These are phyloP conservation scores for Nothocercus julius DNA, from an alignment of 2,113 vertebrate genomes.

Conservation along the genomic window DNA sequence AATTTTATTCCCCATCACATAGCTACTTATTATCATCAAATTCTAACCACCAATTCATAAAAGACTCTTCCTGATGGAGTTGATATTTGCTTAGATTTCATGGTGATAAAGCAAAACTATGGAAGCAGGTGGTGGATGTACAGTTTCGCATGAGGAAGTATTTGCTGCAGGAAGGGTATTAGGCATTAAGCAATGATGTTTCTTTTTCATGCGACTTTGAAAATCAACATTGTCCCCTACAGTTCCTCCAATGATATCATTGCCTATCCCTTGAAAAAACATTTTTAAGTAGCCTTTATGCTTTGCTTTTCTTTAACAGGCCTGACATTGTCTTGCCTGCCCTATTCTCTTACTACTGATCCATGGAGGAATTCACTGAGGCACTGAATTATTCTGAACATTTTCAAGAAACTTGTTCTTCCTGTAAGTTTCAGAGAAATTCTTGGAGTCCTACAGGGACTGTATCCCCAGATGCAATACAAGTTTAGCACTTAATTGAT, in stretches of 20 bases:
- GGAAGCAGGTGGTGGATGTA: background rate
- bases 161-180: background rate
- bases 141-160: background rate
- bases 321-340: background rate
- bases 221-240: conserved; percentile 17
- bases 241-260: background rate
- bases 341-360: background rate
- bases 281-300: background rate
- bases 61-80: background rate
- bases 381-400: background rate
- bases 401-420: background rate
- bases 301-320: background rate
- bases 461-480: background rate
- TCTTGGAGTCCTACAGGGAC: background rate
- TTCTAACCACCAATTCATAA: background rate
- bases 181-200: conserved; percentile 5
- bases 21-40: background rate
- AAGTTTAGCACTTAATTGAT: background rate
- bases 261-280: background rate
- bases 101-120: background rate
- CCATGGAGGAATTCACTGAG: rapidly evolving
- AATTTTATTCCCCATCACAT: background rate
- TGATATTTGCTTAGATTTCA: background rate
- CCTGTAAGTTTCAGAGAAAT: background rate
- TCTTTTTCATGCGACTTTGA: conserved; percentile 16